Percentiles rank a stretch among this genome's conserved stretches.
Evolutionary conservation across 2,797 vertebrate genomes (phyloP).

Genomic region (Adelosebastes latens): DNA sequence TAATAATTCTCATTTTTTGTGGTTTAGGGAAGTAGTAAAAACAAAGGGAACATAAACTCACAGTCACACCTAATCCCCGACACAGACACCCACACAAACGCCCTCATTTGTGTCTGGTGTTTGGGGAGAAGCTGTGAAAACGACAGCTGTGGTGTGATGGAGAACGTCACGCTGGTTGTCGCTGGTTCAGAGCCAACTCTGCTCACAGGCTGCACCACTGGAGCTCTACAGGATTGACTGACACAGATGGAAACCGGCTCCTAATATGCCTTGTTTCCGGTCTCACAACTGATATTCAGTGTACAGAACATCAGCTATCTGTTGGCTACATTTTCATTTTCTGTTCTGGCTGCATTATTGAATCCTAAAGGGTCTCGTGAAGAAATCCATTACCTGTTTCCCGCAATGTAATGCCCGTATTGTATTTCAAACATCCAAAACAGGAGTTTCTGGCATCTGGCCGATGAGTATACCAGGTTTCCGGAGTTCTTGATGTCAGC

Average conservation of each 20-base stretch:
- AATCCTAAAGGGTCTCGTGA: conserved; percentile 14
- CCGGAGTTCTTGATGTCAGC: conserved; percentile 59
- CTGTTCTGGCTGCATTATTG: conserved; percentile 8
- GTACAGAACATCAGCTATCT: conserved; percentile 22
- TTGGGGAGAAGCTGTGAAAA: conserved; percentile 73
- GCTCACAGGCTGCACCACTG: conserved; percentile 42
- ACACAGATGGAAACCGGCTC: conserved; percentile 58
- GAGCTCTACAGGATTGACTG: conserved; percentile 42
- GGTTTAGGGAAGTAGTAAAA: conserved; percentile 5
- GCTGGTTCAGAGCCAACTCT: conserved; percentile 46
- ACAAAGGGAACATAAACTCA: conserved; percentile 35
- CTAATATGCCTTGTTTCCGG: conserved; percentile 52
- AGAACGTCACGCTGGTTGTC: conserved; percentile 59
- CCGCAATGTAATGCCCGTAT: conserved; percentile 36
- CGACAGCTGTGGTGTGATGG: conserved; percentile 76
- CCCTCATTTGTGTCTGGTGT: conserved; percentile 56
- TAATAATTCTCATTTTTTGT: neutral
- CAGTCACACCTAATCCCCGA: conserved; percentile 36
- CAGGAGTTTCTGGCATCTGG: conserved; percentile 67
- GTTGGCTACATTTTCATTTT: conserved; percentile 30
- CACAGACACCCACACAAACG: conserved; percentile 43
- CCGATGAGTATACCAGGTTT: conserved; percentile 80
- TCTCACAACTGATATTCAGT: conserved; percentile 1
- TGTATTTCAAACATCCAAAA: conserved; percentile 62
- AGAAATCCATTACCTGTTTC: conserved; percentile 33